Conservation (phyloP, 1,140 invertebrate genomes). For the Oryctes rhinoceros region DNA sequence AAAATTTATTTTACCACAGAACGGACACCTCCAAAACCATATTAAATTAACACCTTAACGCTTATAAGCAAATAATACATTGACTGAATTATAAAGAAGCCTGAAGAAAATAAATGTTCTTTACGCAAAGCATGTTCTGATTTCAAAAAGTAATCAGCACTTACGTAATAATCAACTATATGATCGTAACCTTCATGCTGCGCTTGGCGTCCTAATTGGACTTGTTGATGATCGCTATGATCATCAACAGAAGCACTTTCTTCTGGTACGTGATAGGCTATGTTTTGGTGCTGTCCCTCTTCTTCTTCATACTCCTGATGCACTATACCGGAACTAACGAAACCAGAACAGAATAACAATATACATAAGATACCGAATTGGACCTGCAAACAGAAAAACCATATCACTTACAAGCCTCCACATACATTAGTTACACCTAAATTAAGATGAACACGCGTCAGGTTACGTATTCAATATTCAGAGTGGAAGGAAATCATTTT, state of each 20-base stretch:
- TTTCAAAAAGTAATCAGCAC: not conserved
- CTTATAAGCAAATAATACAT: too few relatives aligned
- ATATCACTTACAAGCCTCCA: not conserved
- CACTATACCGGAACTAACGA: not conserved
- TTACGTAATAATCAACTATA: conserved; percentile 19
- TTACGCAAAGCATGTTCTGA: not conserved
- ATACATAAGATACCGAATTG: not conserved
- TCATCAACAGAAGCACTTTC: not conserved
- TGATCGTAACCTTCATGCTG: conserved; percentile 1
- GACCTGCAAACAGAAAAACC: not conserved
- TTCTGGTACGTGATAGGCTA: not conserved
- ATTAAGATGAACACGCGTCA: not conserved
- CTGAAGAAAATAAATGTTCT: too few relatives aligned
- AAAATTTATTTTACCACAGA: too few relatives aligned
- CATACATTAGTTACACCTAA: not conserved
- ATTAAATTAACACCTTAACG: too few relatives aligned
- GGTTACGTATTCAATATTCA: not conserved
- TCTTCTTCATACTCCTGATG: not conserved
- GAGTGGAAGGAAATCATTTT: not conserved
- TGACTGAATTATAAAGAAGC: too few relatives aligned
- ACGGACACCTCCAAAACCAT: too few relatives aligned
- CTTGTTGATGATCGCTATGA: not conserved
- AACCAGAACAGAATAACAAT: not conserved
- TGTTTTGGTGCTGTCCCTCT: not conserved
- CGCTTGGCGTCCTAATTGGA: not conserved